Evolutionary conservation across 2,888 invertebrate genomes (phyloP), one percentile per base, ranked within the genome.

Genomic region (Eupithecia centaureata): DNA sequence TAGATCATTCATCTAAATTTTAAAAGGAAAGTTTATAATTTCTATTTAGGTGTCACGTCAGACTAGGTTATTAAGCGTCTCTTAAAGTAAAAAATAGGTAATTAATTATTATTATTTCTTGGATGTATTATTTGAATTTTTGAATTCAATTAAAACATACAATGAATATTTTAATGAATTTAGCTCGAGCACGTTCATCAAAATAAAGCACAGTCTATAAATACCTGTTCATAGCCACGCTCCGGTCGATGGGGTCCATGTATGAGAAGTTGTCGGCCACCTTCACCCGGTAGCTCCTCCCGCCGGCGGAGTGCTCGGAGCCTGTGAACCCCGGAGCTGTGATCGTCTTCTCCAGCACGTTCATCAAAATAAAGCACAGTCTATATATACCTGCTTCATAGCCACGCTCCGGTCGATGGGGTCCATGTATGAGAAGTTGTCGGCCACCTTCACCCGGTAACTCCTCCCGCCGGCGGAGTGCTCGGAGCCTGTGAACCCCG

Each of bases 351-450:
- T n/a, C n/a, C n/a, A n/a, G n/a, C n/a, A n/a, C n/a, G n/a, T n/a
- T n/a, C n/a, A n/a, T n/a, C n/a, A n/a, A n/a, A n/a, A n/a, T n/a
- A n/a, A n/a, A n/a, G n/a, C 13, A 7, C 15, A 38, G 3, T 5
- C 7, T 33, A 7, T 7, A 5, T 33, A 59, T 96, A 97, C 95
- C 98, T 99, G 82, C 82, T 98, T 98, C 80, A 95, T 96, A 35
- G 99, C 96, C 22, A 98, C 94, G 73, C 97, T 97, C 73, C 96
- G 95, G 90, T 99, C 99, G 61, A 99, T 97, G 0, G 99, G 99
- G 93, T 99, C 99, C 65, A 95, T 96, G 84, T 99, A 99, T 13
- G 97, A 96, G 92, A 99, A 99, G 94, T 99, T 98, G 84, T 99
- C 99, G 0, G 96, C 97, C 61, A 95, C 84, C 73, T 95, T 95